Conservation (phyloP, 1,140 invertebrate species). For the Dendrolimus punctatus region DNA sequence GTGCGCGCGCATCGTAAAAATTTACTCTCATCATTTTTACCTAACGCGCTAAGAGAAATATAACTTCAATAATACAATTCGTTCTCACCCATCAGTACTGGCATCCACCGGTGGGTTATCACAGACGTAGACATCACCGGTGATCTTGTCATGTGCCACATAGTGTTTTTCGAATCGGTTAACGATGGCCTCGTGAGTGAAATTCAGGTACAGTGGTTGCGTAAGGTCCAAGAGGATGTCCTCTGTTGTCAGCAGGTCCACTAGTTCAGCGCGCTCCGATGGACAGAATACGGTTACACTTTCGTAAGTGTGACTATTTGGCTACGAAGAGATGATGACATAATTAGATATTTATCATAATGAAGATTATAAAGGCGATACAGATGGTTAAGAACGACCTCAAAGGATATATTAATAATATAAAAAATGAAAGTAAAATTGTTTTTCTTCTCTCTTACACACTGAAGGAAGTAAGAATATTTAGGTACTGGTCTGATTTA, state of each 20-base stretch:
- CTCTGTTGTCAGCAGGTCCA: constrained; percentile 80
- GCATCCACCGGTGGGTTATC: constrained; percentile 73
- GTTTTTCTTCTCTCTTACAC: no score
- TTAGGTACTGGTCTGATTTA: no score
- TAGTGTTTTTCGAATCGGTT: constrained; percentile 78
- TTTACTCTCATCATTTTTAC: no score
- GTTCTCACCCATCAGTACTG: constrained; percentile 70
- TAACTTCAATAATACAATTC: not conserved
- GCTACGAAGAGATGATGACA: constrained; percentile 65
- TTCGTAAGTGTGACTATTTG: constrained; percentile 82
- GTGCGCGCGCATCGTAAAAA: no score
- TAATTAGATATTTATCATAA: not conserved
- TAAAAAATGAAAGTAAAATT: no score
- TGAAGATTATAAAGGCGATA: no score
- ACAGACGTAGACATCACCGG: constrained; percentile 84
- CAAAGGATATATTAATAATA: no score
- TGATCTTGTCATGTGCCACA: constrained; percentile 79
- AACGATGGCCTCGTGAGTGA: constrained; percentile 84
- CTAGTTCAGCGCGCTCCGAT: constrained; percentile 77
- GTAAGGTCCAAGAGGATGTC: constrained; percentile 84
- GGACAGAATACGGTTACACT: constrained; percentile 89
- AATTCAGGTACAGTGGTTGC: constrained; percentile 85
- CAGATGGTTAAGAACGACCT: no score
- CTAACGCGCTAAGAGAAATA: no score
- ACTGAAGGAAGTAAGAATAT: no score